phyloP scores from a whole-genome alignment of 2,888 invertebrate species.

The Scrobipalpa atriplicella region DNA sequence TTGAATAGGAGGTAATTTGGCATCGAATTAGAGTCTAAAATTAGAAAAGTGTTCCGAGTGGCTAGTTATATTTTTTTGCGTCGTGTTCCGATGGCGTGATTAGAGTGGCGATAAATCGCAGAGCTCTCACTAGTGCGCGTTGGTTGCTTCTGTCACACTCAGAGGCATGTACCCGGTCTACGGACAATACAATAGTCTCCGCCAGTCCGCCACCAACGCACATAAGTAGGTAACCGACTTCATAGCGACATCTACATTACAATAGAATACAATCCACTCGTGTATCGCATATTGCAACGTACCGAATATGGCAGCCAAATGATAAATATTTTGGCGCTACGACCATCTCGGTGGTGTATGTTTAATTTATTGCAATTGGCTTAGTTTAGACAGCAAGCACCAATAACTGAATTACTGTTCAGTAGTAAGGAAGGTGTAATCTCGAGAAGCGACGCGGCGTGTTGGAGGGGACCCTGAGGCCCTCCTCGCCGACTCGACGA shows the following conservation, averaged over 20 bases:
- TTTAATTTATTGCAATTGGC: not conserved
- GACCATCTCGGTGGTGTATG: not conserved
- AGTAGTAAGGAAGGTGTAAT: constrained; percentile 27
- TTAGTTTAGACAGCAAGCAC: not conserved
- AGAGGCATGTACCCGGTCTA: constrained; percentile 32
- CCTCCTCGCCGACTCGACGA: constrained; percentile 42
- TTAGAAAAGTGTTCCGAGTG: constrained; percentile 50
- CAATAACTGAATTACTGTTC: not conserved
- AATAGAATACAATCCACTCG: constrained; percentile 12
- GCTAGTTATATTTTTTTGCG: constrained; percentile 50
- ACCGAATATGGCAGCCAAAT: constrained; percentile 11
- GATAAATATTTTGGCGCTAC: constrained; percentile 7
- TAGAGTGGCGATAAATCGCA: constrained; percentile 48
- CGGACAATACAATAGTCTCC: constrained; percentile 44
- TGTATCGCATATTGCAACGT: constrained; percentile 2
- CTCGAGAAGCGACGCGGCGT: constrained; percentile 35
- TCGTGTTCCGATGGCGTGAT: constrained; percentile 48
- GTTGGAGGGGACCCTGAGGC: constrained; percentile 57
- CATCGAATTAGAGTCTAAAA: constrained; percentile 57
- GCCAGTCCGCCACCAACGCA: constrained; percentile 35
- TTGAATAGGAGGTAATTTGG: constrained; percentile 45
- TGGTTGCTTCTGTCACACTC: constrained; percentile 48
- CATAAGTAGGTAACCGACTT: constrained; percentile 42
- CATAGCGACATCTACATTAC: constrained; percentile 44
- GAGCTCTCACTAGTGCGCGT: constrained; percentile 47